Evolutionary conservation across 2,113 vertebrate species (phyloP).

Genomic region (Apeltes quadracus): DNA sequence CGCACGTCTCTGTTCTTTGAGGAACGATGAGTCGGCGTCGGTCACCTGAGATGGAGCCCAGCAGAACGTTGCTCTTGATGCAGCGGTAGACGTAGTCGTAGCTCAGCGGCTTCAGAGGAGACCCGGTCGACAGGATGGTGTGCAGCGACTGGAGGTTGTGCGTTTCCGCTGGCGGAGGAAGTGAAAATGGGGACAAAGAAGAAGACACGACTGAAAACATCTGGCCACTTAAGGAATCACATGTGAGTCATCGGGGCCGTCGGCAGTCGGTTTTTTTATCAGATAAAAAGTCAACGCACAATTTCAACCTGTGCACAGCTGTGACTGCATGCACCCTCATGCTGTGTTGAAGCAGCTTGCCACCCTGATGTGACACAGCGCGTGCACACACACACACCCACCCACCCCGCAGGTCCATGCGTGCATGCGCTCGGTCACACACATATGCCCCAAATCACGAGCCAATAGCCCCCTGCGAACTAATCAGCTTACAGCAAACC

Average conservation of each 20-base stretch:
- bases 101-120: conserved; percentile 91
- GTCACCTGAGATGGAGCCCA: conserved; percentile 95
- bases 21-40: neutral
- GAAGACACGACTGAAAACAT: neutral
- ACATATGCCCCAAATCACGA: conserved; percentile 53
- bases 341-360: conserved; percentile 27
- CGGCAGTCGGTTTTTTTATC: neutral
- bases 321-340: conserved; percentile 18
- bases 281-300: neutral
- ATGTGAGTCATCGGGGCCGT: no score
- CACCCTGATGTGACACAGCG: conserved; percentile 36
- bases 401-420: conserved; percentile 2
- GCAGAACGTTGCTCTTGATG: conserved; percentile 88
- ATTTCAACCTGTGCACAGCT: conserved; percentile 27
- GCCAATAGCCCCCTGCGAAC: conserved; percentile 53
- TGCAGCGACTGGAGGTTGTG: conserved; percentile 93
- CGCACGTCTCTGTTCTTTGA: neutral
- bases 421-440: neutral
- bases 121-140: conserved; percentile 94
- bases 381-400: conserved; percentile 3
- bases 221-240: neutral
- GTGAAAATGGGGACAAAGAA: neutral
- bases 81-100: conserved; percentile 94
- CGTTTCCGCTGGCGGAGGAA: conserved; percentile 82
- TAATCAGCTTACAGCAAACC: conserved; percentile 55